Conservation (phyloP, 2,113 vertebrate genomes). For the Corythoichthys intestinalis region DNA sequence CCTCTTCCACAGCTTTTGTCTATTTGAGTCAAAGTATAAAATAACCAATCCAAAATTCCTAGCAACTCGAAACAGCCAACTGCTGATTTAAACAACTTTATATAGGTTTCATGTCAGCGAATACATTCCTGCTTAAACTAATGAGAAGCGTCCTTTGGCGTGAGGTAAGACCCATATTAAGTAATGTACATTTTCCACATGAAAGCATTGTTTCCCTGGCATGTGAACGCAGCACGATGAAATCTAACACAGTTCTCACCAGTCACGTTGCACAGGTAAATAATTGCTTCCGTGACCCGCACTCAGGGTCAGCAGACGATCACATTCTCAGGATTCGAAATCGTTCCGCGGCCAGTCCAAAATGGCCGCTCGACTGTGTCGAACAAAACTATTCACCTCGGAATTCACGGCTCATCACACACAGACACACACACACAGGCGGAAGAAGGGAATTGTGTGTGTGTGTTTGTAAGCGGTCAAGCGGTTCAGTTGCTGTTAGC, state of each 20-base stretch:
- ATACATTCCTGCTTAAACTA: not conserved
- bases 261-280: not conserved
- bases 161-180: too few relatives aligned
- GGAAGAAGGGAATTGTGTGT: slow-evolving; percentile 37
- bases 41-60: not conserved
- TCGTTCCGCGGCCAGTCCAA: slow-evolving; percentile 44
- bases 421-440: slow-evolving; percentile 42
- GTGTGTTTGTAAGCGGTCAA: slow-evolving; percentile 42
- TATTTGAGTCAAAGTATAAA: too few relatives aligned
- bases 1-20: not conserved
- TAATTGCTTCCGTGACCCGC: slow-evolving; percentile 7
- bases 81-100: not conserved
- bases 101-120: not conserved
- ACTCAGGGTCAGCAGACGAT: slow-evolving; percentile 27
- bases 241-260: not conserved
- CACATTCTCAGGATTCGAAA: slow-evolving; percentile 19
- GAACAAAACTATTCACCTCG: slow-evolving; percentile 21
- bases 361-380: slow-evolving; percentile 39
- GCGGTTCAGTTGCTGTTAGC: slow-evolving; percentile 44
- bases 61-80: not conserved
- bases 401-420: slow-evolving; percentile 59
- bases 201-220: not conserved
- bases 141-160: not conserved
- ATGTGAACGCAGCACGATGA: not conserved
- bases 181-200: too few relatives aligned